Percentiles rank a stretch among this genome's conserved stretches.
phyloP scores from a whole-genome alignment of 2,888 invertebrate species.

The Apotomis betuletana region DNA sequence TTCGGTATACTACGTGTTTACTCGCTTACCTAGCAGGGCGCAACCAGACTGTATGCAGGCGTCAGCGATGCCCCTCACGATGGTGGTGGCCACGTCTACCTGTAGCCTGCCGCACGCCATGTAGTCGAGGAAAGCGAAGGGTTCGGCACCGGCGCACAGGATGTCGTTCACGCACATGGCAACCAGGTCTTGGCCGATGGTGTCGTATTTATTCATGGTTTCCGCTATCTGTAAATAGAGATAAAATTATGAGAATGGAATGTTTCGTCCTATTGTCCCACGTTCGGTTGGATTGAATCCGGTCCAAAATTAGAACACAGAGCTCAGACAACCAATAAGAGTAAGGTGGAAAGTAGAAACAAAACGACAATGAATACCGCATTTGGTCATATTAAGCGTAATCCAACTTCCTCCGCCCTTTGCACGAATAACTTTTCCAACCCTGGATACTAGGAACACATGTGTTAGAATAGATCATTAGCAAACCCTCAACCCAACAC shows the following conservation, averaged over 20 bases:
- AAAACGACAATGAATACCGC: too few species aligned
- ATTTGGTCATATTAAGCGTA: too few species aligned
- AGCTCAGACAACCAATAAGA: too few species aligned
- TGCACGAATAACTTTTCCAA: too few species aligned
- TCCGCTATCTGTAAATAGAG: conserved; percentile 92
- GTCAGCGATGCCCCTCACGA: conserved; percentile 93
- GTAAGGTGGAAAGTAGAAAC: too few species aligned
- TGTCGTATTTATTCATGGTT: conserved; percentile 88
- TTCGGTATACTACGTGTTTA: too few species aligned
- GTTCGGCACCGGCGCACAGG: conserved; percentile 97
- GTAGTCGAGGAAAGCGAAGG: conserved; percentile 98
- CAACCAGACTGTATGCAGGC: conserved; percentile 95
- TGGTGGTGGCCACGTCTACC: conserved; percentile 88
- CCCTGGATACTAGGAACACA: too few species aligned
- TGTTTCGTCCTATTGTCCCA: too few species aligned
- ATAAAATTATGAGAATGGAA: neutral
- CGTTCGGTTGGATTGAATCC: too few species aligned
- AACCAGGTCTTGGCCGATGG: conserved; percentile 96
- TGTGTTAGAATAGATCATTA: neutral
- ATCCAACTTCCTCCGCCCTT: too few species aligned
- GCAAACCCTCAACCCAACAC: neutral
- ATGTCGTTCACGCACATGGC: conserved; percentile 99
- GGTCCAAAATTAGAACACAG: too few species aligned
- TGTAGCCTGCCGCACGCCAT: conserved; percentile 95
- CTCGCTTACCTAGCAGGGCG: conserved; percentile 89